Conservation (phyloP, 1,140 invertebrate species). For the Pomacea maculata region DNA sequence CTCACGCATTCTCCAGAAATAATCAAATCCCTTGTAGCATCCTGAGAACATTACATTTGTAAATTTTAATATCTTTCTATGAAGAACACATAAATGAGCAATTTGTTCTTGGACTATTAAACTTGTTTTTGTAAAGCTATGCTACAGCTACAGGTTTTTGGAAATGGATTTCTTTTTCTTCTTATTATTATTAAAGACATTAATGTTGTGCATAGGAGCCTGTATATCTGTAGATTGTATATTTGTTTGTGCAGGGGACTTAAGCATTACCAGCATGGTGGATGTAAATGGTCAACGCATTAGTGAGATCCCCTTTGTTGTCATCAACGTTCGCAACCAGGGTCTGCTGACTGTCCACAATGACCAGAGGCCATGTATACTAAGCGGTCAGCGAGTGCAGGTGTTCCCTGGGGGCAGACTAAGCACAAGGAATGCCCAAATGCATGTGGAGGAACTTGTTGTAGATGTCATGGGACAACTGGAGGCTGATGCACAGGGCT, state of each 20-base stretch:
- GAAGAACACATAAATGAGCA: too few relatives aligned
- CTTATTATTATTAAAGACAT: background rate
- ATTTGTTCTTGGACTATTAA: too few relatives aligned
- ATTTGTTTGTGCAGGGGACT: constrained; percentile 34
- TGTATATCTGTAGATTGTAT: background rate
- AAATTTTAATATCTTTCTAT: too few relatives aligned
- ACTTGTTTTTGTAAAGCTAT: too few relatives aligned
- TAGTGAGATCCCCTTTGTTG: constrained; percentile 42
- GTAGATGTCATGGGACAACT: constrained; percentile 50
- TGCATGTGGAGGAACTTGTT: constrained; percentile 35
- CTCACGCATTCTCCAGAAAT: too few relatives aligned
- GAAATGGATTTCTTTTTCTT: background rate
- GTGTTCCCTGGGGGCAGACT: constrained; percentile 39
- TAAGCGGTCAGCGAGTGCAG: constrained; percentile 36
- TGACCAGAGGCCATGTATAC: constrained; percentile 29
- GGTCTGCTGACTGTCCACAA: constrained; percentile 48
- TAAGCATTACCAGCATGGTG: constrained; percentile 49
- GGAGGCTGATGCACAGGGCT: constrained; percentile 41
- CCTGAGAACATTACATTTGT: too few relatives aligned
- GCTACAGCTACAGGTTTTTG: background rate
- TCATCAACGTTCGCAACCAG: constrained; percentile 51
- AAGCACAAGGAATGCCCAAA: constrained; percentile 34
- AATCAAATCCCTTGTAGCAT: too few relatives aligned
- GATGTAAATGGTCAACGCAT: constrained; percentile 41
- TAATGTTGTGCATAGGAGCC: background rate